Evolutionary conservation across 2,113 vertebrate species (phyloP).

Genomic region (Menidia beryllina): DNA sequence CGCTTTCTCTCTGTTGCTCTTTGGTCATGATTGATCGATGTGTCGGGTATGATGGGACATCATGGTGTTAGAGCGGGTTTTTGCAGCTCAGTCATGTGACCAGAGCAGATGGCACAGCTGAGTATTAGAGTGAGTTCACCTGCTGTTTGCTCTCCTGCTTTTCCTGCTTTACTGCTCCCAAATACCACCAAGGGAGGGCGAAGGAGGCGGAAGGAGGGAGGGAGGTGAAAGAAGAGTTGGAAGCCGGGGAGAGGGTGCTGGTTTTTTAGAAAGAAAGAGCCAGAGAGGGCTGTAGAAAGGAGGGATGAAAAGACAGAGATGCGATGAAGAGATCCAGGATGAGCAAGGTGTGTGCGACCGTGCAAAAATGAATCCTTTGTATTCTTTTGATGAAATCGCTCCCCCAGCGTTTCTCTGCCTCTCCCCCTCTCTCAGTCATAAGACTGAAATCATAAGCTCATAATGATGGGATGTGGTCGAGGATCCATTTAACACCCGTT

Average conservation of each 20-base stretch:
- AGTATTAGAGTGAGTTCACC: slow-evolving; percentile 84
- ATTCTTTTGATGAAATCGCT: slow-evolving; percentile 30
- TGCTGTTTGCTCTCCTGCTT: slow-evolving; percentile 90
- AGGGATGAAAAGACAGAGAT: slow-evolving; percentile 43
- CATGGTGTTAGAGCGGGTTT: slow-evolving; percentile 89
- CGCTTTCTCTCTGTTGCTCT: slow-evolving; percentile 50
- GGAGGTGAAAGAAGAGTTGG: slow-evolving; percentile 38
- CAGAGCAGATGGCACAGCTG: slow-evolving; percentile 90
- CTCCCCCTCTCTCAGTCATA: slow-evolving; percentile 37
- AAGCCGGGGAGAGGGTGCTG: neutral
- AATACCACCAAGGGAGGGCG: slow-evolving; percentile 82
- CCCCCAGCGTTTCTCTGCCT: slow-evolving; percentile 15
- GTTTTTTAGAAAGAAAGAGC: slow-evolving; percentile 18
- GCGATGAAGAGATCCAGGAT: slow-evolving; percentile 22
- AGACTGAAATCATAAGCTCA: slow-evolving; percentile 67
- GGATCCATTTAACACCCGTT: slow-evolving; percentile 76
- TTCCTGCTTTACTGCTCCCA: slow-evolving; percentile 77
- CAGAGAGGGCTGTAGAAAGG: slow-evolving; percentile 21
- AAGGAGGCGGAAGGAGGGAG: slow-evolving; percentile 38
- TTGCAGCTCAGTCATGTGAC: slow-evolving; percentile 85
- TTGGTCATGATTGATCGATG: slow-evolving; percentile 91
- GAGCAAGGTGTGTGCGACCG: slow-evolving; percentile 18
- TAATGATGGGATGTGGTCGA: slow-evolving; percentile 71
- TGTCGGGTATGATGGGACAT: slow-evolving; percentile 93
- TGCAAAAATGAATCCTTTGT: slow-evolving; percentile 11